Evolutionary conservation across 64 coral and sea anemone genomes (phyloP), one percentile per base, ranked within the genome.

Genomic region (Anthopleura sola): DNA sequence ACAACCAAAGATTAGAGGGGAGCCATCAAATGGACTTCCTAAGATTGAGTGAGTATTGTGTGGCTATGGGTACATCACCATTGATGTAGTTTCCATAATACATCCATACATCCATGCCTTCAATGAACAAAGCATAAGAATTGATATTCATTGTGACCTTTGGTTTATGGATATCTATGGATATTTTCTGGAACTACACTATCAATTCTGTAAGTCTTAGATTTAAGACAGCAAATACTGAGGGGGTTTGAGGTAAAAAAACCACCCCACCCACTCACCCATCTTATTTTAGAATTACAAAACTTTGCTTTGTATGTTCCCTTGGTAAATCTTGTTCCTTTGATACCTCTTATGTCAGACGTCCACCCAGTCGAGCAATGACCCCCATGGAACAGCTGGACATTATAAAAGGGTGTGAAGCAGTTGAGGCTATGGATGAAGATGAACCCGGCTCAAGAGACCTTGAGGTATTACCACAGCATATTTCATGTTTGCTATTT

Each of bases 371-470:
- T 84, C 68, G 97, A 44, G 89, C 97, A 19, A 92, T 92, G 84
- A 99, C 97, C 51, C 97, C 97, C 10, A 82, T 85, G 68, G 87
- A 99, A 82, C 97, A 99, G 82, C 18, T 99, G 48, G 90, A 99
- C 71, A 92, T 99, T 32, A 99, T 99, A 56, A 95, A 89, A 85
- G 85, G 77, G 16, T 86, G 78, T 90, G 87, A 99, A 44, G 76
- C 58, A 50, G 88, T 82, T 17, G 80, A 92, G 31, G 78, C 64
- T 51, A 39, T 74, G 36, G 93, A 90, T 89, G 88, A 93, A 33
- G 36, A 81, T 56, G 87, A 55, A 57, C 75, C 86, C 8, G 87
- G 68, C 9, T 55, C 82, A 82, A 86, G 90, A 85, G 97, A 99
- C 83, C 37, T 98, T 23, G 76, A 98, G 86, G 95, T 98, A 86